These are phyloP conservation scores for Myrmecobius fasciatus DNA, from an alignment of 2,113 vertebrate species.

Conservation along the genomic window DNA sequence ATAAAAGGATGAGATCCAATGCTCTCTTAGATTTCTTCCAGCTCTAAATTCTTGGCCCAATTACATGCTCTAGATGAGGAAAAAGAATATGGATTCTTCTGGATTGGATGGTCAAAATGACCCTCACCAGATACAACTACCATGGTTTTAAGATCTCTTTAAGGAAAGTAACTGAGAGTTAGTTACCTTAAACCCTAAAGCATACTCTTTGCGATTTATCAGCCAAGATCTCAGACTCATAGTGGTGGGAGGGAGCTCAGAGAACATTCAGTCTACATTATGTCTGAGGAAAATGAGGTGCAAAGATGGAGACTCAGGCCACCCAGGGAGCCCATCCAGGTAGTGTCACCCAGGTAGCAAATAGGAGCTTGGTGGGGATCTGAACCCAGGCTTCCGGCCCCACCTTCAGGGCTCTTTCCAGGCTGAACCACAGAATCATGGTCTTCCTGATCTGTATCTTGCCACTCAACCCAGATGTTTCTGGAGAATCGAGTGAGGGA, in stretches of 20 bases:
- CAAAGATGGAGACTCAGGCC: background rate
- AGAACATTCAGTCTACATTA: background rate
- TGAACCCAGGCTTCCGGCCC: background rate
- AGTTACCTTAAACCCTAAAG: no score
- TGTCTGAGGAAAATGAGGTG: background rate
- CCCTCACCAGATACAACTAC: background rate
- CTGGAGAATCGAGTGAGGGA: no score
- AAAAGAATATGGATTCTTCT: background rate
- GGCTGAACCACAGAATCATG: background rate
- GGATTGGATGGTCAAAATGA: background rate
- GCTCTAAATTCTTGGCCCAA: background rate
- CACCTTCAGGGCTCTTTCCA: background rate
- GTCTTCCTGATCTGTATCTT: no score
- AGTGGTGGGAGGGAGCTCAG: no score
- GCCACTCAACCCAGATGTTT: no score
- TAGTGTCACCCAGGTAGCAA: background rate
- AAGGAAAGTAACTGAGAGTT: background rate
- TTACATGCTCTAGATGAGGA: background rate
- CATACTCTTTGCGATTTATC: no score
- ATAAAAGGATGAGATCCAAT: background rate
- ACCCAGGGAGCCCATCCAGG: no score
- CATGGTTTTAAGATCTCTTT: background rate
- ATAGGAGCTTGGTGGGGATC: background rate
- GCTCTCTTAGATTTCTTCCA: background rate
- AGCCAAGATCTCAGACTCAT: no score